Evolutionary conservation across 2,797 vertebrate species (phyloP).

Genomic region (Loris lydekkerianus): DNA sequence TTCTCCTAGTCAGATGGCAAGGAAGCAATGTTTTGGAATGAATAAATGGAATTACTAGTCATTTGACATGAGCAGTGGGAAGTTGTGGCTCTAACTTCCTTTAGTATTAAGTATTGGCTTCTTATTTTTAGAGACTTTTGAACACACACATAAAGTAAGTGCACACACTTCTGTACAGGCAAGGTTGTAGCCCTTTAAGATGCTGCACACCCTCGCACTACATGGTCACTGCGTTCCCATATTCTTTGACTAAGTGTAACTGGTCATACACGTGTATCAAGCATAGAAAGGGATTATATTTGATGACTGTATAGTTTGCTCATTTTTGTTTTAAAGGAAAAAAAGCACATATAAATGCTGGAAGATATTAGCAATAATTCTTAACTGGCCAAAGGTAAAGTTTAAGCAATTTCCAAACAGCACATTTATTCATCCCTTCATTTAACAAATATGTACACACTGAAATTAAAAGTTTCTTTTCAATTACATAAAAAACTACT

Average conservation of each 20-base stretch:
- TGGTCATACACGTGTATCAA: background rate
- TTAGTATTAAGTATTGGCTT: background rate
- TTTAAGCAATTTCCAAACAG: conserved; percentile 15
- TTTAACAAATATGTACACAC: background rate
- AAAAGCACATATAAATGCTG: background rate
- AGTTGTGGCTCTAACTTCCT: background rate
- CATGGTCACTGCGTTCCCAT: background rate
- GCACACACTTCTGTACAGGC: background rate
- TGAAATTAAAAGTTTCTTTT: conserved; percentile 24
- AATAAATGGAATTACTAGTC: background rate
- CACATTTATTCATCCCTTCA: background rate
- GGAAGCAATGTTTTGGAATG: background rate
- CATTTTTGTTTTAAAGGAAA: conserved; percentile 21
- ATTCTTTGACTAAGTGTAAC: background rate
- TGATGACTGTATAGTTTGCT: background rate
- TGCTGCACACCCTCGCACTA: background rate
- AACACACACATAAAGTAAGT: background rate
- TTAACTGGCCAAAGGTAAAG: background rate
- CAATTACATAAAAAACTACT: background rate
- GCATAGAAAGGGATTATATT: background rate
- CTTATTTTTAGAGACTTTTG: background rate
- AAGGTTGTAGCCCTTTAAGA: background rate
- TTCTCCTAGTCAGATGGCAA: background rate
- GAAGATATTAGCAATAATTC: conserved; percentile 22
- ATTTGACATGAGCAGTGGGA: background rate